Evolutionary conservation across 1,140 invertebrate species (phyloP), one percentile per base, ranked within the genome.

Genomic region (Solen grandis): DNA sequence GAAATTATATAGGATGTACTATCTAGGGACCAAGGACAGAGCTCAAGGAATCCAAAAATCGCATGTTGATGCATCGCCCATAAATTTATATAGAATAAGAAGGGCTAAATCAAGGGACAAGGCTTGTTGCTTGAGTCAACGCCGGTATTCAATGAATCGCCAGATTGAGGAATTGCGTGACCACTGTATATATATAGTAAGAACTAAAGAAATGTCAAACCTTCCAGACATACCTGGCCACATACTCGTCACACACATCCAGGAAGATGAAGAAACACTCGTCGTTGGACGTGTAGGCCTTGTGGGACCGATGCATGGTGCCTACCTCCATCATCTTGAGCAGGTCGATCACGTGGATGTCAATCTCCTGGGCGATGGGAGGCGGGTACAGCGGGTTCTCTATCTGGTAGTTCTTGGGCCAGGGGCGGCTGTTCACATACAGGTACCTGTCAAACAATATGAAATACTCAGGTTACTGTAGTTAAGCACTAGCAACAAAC

Each of bases 231-330:
- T 46, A 96, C 96, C 96, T 97, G 38, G 96, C 96, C 10, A 97
- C 96, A 93, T 96, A 97, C 90, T 96, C 94, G 81, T 97, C 94
- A 86, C 95, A 96, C 5, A 97, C 96, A 92, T 97, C 96, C 22
- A 97, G 93, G 91, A 97, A 97, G 85, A 97, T 97, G 85, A 97
- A 97, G 91, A 97, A 97, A 86, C 96, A 97, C 90, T 97, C 96
- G 73, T 96, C 96, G 89, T 96, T 96, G 5, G 96, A 95, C 5
- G 96, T 97, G 87, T 96, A 97, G 1, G 96, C 96, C 91, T 96
- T 96, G 89, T 97, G 96, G 16, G 96, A 94, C 72, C 95, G 93
- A n/a, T 96, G 88, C 95, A 97, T 96, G 54, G 94, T 96, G 3
- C 96, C 96, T 22, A 97, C 91, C 92, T 95, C 94, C 88, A 95